Evolutionary conservation across 1,140 invertebrate genomes (phyloP), one percentile per base, ranked within the genome.

Genomic region (Trichonephila clavipes): DNA sequence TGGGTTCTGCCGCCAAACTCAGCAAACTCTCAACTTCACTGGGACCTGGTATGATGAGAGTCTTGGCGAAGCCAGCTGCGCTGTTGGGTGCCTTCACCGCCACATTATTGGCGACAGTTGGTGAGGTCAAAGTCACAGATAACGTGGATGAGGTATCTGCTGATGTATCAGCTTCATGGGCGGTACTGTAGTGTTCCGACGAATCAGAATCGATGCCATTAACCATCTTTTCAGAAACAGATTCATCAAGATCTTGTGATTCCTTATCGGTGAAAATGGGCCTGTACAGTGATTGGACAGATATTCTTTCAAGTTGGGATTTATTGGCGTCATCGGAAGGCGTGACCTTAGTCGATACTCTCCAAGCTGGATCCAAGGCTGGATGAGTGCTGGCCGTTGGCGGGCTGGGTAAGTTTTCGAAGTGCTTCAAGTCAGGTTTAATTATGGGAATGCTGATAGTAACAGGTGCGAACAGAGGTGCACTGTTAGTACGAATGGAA

Each of bases 401-500:
- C 10, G 92, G 92, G 21, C 92, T 93, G 51, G 92, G 92, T 24
- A 93, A 21, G 4, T 93, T 93, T n/a, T 93, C 92, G 72, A 62
- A 93, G 62, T 93, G 64, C 14, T 86, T 93, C 58, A 93, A 21
- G 59, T 93, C 92, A 12, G 92, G 92, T 34, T 93, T 93, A 85
- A 93, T 93, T 58, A 93, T 82, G 10, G 92, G 92, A 24, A 93
- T 93, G 92, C 92, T 93, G n/a, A 93, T 88, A 16, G 86, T 82
- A 18, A 93, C 92, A 8, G 92, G 92, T 14, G 92, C 77, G 24
- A 93, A 88, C 19, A 88, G 44, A 1, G 92, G 51, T 28, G 51
- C 28, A 18, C 66, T 82, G 28, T 21, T 81, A 24, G 64, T 87
- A 0, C 21, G 24, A 61, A 58, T 62, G 19, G 89, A 18, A 83